Evolutionary conservation across 2,888 invertebrate species (phyloP).

Genomic region (Oasisia sp.): DNA sequence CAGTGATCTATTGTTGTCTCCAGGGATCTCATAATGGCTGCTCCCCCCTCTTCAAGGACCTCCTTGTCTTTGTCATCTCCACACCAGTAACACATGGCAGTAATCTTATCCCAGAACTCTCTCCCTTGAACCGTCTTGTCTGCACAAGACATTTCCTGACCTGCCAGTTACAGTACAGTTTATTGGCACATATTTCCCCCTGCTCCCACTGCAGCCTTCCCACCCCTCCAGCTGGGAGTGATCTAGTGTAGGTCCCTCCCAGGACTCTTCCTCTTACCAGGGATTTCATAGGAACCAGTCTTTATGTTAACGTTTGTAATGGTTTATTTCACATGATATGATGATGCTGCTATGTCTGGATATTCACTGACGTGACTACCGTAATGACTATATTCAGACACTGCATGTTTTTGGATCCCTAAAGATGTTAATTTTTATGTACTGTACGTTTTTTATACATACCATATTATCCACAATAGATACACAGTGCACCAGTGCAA

Average conservation of each 20-base stretch:
- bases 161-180: not conserved
- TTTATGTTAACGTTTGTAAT: not conserved
- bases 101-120: not conserved
- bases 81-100: not conserved
- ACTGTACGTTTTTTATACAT: too few relatives aligned
- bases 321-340: too few relatives aligned
- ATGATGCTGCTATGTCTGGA: too few relatives aligned
- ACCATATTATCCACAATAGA: too few relatives aligned
- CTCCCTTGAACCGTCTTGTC: not conserved
- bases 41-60: not conserved
- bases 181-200: not conserved
- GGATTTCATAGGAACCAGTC: not conserved
- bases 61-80: not conserved
- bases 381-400: too few relatives aligned
- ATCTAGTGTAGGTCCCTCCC: not conserved
- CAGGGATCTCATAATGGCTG: not conserved
- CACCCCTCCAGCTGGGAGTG: not conserved
- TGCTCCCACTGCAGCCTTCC: not conserved
- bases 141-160: not conserved
- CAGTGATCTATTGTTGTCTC: not conserved
- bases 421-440: too few relatives aligned
- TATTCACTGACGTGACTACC: too few relatives aligned
- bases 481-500: too few relatives aligned
- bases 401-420: too few relatives aligned
- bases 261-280: not conserved